Percentiles rank a stretch among this genome's conserved stretches.
phyloP scores from a whole-genome alignment of 1,140 invertebrate genomes.

The Chrysopa pallens region DNA sequence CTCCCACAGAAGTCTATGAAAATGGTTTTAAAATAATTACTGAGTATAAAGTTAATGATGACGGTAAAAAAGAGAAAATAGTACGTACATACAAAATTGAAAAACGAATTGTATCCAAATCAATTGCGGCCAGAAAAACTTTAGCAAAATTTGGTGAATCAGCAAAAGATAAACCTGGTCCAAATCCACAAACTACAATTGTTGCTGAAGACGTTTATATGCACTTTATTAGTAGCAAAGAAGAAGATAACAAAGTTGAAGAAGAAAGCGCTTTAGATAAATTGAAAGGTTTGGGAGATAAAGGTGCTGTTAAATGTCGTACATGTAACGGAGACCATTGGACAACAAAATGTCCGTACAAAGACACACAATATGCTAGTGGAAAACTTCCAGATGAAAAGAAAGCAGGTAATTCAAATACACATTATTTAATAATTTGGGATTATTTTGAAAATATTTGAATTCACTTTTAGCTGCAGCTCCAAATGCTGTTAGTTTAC shows the following conservation, averaged over 20 bases:
- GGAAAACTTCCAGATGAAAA: constrained; percentile 28
- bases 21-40: constrained; percentile 83
- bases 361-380: constrained; percentile 61
- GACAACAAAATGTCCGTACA: constrained; percentile 94
- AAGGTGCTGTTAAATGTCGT: constrained; percentile 79
- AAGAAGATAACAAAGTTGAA: constrained; percentile 69
- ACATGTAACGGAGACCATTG: constrained; percentile 94
- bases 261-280: constrained; percentile 62
- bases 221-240: constrained; percentile 75
- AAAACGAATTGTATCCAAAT: constrained; percentile 78
- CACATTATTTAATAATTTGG: too few relatives aligned
- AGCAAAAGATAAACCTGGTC: constrained; percentile 76
- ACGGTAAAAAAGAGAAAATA: constrained; percentile 74
- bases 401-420: constrained; percentile 4
- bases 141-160: constrained; percentile 92
- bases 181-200: constrained; percentile 90
- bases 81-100: constrained; percentile 84
- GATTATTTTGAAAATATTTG: background rate
- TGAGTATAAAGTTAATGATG: constrained; percentile 82
- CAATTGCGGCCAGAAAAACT: constrained; percentile 77
- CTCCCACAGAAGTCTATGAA: constrained; percentile 57
- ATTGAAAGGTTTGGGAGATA: constrained; percentile 44
- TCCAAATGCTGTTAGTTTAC: constrained; percentile 6
- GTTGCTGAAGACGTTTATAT: constrained; percentile 92
- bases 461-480: constrained; percentile 17